Conservation (phyloP, 1,140 invertebrate genomes). For the Copidosoma floridanum region DNA sequence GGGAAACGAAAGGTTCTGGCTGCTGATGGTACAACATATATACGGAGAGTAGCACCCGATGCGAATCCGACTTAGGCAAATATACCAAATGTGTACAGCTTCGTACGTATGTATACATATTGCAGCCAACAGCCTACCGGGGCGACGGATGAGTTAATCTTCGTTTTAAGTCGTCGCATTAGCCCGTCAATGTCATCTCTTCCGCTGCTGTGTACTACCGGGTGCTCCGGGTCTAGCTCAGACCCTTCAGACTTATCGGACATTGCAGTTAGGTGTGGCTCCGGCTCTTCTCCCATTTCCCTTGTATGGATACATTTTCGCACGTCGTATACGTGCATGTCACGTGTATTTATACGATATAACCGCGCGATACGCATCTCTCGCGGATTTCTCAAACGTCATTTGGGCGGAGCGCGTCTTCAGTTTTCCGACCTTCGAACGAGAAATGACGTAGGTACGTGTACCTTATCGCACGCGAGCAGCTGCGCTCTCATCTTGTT, state of each 20-base stretch:
- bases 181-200: slow-evolving; percentile 57
- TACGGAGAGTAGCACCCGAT: slow-evolving; percentile 12
- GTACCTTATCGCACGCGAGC: too few relatives aligned
- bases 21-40: too few relatives aligned
- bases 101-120: too few relatives aligned
- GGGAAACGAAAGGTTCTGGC: slow-evolving; percentile 18
- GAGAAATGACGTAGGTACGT: background rate
- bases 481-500: too few relatives aligned
- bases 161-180: slow-evolving; percentile 53
- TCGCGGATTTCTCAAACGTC: slow-evolving; percentile 14
- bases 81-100: slow-evolving; percentile 51
- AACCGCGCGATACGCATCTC: too few relatives aligned
- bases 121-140: too few relatives aligned
- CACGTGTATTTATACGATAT: too few relatives aligned
- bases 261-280: slow-evolving; percentile 39
- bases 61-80: slow-evolving; percentile 33
- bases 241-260: slow-evolving; percentile 55
- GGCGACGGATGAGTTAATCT: slow-evolving; percentile 57
- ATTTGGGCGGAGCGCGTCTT: background rate
- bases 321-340: too few relatives aligned
- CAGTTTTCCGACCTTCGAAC: background rate
- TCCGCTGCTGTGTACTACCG: too few relatives aligned
- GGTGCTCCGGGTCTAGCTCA: too few relatives aligned
- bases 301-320: too few relatives aligned
- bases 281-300: too few relatives aligned